phyloP scores from a whole-genome alignment of 2,113 vertebrate species.

The Eulemur macaco region DNA sequence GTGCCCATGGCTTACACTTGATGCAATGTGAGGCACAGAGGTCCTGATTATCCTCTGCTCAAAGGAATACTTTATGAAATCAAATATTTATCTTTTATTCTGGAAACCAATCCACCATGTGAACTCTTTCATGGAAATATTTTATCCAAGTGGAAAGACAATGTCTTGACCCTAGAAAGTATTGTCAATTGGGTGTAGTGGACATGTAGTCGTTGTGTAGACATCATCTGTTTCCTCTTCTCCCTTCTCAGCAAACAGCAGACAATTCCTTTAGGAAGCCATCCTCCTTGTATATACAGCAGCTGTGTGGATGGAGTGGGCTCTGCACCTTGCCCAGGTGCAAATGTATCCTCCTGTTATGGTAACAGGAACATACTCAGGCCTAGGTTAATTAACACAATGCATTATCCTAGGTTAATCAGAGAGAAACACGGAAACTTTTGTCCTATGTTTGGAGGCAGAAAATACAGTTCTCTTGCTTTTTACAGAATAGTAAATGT shows the following conservation, averaged over 20 bases:
- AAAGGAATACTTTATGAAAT: not conserved
- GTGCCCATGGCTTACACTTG: accelerated
- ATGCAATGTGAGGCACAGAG: not conserved
- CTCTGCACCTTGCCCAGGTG: not conserved
- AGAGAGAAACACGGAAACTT: not conserved
- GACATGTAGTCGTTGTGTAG: not conserved
- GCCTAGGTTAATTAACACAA: not conserved
- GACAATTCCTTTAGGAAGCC: not conserved
- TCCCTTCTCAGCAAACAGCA: not conserved
- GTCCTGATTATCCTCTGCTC: not conserved
- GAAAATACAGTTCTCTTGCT: not conserved
- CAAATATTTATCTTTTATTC: not conserved
- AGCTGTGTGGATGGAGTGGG: not conserved
- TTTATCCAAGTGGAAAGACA: not conserved
- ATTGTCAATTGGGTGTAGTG: not conserved
- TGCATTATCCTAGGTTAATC: not conserved
- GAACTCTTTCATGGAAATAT: not conserved
- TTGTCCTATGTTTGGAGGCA: not conserved
- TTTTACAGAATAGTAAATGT: not conserved
- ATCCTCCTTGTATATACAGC: not conserved
- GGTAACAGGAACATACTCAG: not conserved
- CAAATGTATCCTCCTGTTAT: not conserved
- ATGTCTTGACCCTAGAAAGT: not conserved
- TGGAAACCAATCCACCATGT: not conserved
- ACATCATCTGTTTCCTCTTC: not conserved